phyloP scores from a whole-genome alignment of 2,797 vertebrate species.

The Rousettus madagascariensis region DNA sequence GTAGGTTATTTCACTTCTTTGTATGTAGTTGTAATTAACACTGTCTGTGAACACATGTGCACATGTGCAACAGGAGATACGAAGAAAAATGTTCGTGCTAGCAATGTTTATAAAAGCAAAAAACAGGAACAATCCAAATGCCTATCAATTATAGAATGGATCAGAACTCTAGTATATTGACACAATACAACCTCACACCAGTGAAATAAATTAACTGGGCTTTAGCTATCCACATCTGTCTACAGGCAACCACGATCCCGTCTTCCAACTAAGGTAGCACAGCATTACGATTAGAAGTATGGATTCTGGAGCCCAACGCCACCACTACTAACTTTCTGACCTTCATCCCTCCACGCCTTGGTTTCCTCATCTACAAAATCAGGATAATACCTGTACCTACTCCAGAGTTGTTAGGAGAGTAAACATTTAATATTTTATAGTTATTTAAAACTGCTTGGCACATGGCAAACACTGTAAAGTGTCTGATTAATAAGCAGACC shows the following conservation, averaged over 20 bases:
- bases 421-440: conserved; percentile 44
- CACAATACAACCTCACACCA: background rate
- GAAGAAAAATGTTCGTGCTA: background rate
- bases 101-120: conserved; percentile 6
- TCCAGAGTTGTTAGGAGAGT: background rate
- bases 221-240: background rate
- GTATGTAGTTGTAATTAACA: background rate
- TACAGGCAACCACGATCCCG: background rate
- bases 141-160: background rate
- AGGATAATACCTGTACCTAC: background rate
- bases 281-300: background rate
- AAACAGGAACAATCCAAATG: background rate
- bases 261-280: background rate
- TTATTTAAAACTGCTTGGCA: conserved; percentile 7
- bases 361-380: background rate
- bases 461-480: background rate
- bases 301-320: background rate
- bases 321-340: background rate
- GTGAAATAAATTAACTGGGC: background rate
- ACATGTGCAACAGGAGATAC: background rate
- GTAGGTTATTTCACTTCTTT: background rate
- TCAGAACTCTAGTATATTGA: background rate
- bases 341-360: background rate
- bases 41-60: background rate
- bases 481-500: background rate